These are phyloP conservation scores for Sminthurides aquaticus DNA, from an alignment of 2,888 invertebrate species.

Conservation along the genomic window DNA sequence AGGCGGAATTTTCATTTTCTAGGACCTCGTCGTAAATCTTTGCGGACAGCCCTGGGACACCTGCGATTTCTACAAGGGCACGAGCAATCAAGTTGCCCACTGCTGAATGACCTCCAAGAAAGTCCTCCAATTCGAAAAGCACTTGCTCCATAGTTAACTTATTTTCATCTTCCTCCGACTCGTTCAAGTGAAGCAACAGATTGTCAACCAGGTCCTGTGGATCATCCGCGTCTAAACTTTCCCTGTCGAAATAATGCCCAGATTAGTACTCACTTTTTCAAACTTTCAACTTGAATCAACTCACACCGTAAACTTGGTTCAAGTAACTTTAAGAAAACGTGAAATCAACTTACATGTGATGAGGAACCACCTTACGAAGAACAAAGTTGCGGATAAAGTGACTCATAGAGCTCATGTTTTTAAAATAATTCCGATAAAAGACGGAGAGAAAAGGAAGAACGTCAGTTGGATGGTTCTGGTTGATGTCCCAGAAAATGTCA, in stretches of 20 bases:
- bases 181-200: conserved; percentile 60
- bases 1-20: conserved; percentile 45
- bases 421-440: conserved; percentile 62
- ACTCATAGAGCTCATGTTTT: conserved; percentile 62
- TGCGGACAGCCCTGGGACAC: conserved; percentile 55
- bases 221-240: conserved; percentile 42
- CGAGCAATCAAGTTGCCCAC: conserved; percentile 77
- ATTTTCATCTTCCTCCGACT: conserved; percentile 49
- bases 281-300: neutral
- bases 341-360: conserved; percentile 47
- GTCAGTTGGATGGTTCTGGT: conserved; percentile 78
- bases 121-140: conserved; percentile 57
- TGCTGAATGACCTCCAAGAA: conserved; percentile 80
- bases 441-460: conserved; percentile 75
- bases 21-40: conserved; percentile 61
- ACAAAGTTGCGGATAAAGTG: conserved; percentile 65
- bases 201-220: conserved; percentile 75
- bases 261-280: neutral
- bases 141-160: conserved; percentile 42
- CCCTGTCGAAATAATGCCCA: too few species aligned
- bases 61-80: conserved; percentile 60
- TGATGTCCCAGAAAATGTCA: conserved; percentile 85
- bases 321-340: neutral
- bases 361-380: conserved; percentile 57
- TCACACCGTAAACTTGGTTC: too few species aligned